Evolutionary conservation across 2,797 vertebrate species (phyloP).

Genomic region (Anableps anableps): DNA sequence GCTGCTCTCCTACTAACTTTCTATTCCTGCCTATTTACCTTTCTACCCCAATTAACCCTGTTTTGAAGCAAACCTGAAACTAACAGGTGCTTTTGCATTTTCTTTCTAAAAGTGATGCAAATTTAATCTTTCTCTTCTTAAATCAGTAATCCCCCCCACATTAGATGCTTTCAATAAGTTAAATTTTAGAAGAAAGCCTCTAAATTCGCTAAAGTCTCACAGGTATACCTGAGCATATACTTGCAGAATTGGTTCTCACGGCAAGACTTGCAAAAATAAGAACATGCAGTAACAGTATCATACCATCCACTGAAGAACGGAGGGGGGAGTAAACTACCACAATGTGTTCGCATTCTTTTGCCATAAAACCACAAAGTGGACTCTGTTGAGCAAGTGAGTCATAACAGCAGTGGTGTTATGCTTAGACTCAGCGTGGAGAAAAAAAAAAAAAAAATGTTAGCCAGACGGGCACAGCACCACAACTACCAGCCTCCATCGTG

Average conservation of each 20-base stretch:
- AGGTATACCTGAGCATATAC: background rate
- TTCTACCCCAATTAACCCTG: conserved; percentile 25
- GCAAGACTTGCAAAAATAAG: conserved; percentile 9
- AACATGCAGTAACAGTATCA: background rate
- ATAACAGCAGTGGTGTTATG: conserved; percentile 79
- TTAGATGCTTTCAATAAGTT: background rate
- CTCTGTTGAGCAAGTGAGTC: conserved; percentile 80
- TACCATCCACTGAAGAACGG: conserved; percentile 46
- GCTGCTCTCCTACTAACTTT: conserved; percentile 39
- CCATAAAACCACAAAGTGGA: conserved; percentile 80
- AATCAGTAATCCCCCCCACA: background rate
- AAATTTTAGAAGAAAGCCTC: conserved; percentile 16
- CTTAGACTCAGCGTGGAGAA: conserved; percentile 75
- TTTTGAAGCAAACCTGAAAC: conserved; percentile 47
- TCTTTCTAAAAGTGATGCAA: conserved; percentile 32
- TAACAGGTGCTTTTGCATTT: conserved; percentile 59
- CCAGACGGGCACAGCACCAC: conserved; percentile 72
- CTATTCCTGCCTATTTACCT: conserved; percentile 41
- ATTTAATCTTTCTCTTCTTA: conserved; percentile 25
- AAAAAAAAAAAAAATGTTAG: conserved; percentile 69
- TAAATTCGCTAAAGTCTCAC: background rate
- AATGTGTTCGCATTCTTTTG: conserved; percentile 76
- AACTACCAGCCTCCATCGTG: conserved; percentile 64
- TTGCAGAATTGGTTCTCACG: background rate
- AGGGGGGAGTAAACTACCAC: conserved; percentile 45